These are phyloP conservation scores for Oopsacas minuta DNA, from an alignment of 37 sponge, comb jelly and placozoan species.

Conservation along the genomic window DNA sequence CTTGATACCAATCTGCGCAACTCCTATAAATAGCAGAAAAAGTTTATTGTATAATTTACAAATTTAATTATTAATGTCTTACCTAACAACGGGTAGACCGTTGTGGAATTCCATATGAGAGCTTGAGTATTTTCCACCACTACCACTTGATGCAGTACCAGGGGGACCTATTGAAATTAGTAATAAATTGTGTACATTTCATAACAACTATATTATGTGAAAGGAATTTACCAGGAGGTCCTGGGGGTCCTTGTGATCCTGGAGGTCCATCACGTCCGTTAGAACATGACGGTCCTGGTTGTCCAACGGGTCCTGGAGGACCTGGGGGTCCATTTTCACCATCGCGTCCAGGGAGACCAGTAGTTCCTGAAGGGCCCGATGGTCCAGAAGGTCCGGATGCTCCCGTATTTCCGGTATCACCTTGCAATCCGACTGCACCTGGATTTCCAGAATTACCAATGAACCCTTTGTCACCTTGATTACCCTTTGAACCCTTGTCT, in stretches of 20 bases:
- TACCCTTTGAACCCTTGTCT: neutral
- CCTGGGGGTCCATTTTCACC: slow-evolving; percentile 6
- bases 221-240: neutral
- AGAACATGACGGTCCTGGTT: neutral
- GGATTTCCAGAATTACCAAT: neutral
- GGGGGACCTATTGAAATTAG: neutral
- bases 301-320: neutral
- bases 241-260: slow-evolving; percentile 4
- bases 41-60: neutral
- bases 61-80: neutral
- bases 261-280: neutral
- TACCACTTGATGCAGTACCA: neutral
- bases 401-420: neutral
- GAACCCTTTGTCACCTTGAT: neutral
- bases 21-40: neutral
- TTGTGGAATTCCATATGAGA: slow-evolving; percentile 19
- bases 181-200: neutral
- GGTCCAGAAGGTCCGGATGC: neutral
- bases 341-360: neutral
- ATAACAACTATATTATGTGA: neutral
- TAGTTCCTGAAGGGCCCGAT: neutral
- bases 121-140: neutral
- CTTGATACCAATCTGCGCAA: slow-evolving; percentile 15
- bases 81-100: slow-evolving; percentile 13
- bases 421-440: neutral